Base-by-base conservation (phyloP, 2,113 vertebrate genomes). In the Procavia capensis region DNA sequence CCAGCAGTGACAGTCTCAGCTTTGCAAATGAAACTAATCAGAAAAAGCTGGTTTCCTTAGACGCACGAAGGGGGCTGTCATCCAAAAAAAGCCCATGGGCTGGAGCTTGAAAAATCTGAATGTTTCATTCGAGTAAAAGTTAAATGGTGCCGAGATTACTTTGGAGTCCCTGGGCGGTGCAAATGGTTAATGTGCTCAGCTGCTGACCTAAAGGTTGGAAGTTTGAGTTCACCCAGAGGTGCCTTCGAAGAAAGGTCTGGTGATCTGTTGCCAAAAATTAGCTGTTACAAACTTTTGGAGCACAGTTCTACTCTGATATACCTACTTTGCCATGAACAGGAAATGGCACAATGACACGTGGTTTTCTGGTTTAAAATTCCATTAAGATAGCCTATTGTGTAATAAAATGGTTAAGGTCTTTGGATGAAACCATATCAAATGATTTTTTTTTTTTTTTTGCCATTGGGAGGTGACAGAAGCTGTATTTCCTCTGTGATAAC, bases 111-210 rank as follows among this genome's bases (percentile, higher is more conserved):
- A 87, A 81, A 83, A 83, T 74, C 61, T 57, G 68, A 87, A 64
- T 16, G 29, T 85, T 82, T 85, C 78, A 63, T 72, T 78, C 0
- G 36, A 95, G 81, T 85, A 85, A 85, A 90, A 84, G 64, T 72
- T 64, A 63, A 79, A 83, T 27, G 3, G 47, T n/a, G 31, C 34
- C 81, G 47, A 82, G 74, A 59, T 61, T 29, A 31, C 24, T 24
- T 85, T 57, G 85, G 34, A 17, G 66, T n/a, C 31, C 34, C 66
- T n/a, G 66, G 16, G 34, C n/a, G 34, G 14, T 4, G 6, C 66
- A 34, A 68, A 68, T n/a, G 34, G 66, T 34, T 68, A n/a, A 34
- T 17, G 17, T 68, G 16, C 34, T 68, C 66, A 68, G 66, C 31
- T 66, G 64, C 31, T 34, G 34, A 14, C 64, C 11, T 6, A 34